Conservation (phyloP, 2,888 invertebrate genomes). For the Drosophila gaucha region DNA sequence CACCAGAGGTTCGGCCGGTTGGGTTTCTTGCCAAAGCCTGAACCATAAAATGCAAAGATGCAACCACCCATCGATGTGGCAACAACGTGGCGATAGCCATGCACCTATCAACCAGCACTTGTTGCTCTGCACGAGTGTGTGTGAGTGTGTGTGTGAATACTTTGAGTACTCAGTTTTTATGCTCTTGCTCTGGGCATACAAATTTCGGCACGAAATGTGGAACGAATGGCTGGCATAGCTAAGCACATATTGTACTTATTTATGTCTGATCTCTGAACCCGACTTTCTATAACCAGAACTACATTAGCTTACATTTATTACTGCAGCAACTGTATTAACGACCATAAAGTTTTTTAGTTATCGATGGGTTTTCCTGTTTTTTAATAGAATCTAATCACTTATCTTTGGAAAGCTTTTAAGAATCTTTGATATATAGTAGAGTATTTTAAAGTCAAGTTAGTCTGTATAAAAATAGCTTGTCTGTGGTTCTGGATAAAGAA, state of each 20-base stretch:
- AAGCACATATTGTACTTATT: background rate
- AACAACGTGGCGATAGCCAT: constrained; percentile 24
- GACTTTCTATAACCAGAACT: background rate
- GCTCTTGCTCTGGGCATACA: background rate
- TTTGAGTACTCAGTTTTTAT: constrained; percentile 20
- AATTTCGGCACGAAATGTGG: constrained; percentile 12
- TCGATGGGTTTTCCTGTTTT: too few relatives aligned
- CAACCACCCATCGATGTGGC: constrained; percentile 40
- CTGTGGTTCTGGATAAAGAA: too few relatives aligned
- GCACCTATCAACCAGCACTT: constrained; percentile 34
- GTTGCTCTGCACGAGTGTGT: constrained; percentile 9
- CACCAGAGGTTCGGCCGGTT: constrained; percentile 23
- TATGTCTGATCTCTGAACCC: background rate
- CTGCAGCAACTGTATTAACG: background rate
- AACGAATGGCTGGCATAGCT: constrained; percentile 10
- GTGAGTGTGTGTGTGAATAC: constrained; percentile 15
- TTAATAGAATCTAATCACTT: too few relatives aligned
- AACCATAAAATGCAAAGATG: constrained; percentile 74
- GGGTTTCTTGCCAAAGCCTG: constrained; percentile 31
- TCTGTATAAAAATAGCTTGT: too few relatives aligned
- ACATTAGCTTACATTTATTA: background rate
- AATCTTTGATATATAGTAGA: too few relatives aligned
- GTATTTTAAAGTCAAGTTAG: too few relatives aligned
- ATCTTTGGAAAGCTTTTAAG: too few relatives aligned
- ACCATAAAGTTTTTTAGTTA: too few relatives aligned